Evolutionary conservation across 2,888 invertebrate genomes (phyloP).

Genomic region (Dichetophora obliterata): DNA sequence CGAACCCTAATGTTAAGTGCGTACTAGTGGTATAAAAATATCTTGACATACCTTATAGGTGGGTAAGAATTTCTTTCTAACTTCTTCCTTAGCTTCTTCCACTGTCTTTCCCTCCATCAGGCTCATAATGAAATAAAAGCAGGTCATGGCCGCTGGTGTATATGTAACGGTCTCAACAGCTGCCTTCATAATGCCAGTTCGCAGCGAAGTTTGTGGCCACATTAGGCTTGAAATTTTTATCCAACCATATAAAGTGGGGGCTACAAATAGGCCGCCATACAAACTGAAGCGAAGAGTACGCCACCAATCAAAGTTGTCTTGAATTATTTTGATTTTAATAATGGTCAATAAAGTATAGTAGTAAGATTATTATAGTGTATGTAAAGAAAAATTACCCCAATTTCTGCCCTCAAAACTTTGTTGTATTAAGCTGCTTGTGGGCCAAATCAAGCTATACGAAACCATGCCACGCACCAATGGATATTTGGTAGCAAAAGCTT

Average conservation of each 20-base stretch:
- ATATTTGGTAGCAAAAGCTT: conserved; percentile 61
- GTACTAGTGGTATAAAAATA: background rate
- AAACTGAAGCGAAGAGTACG: conserved; percentile 80
- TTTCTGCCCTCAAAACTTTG: conserved; percentile 78
- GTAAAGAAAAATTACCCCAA: conserved; percentile 70
- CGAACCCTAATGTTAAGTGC: too few species aligned
- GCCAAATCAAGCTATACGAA: conserved; percentile 81
- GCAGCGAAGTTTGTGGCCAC: conserved; percentile 81
- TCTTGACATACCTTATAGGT: conserved; percentile 73
- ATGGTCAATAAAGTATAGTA: background rate
- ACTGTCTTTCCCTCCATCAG: conserved; percentile 78
- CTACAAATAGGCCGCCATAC: conserved; percentile 85
- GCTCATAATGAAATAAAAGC: conserved; percentile 84
- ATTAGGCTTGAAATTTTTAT: conserved; percentile 80
- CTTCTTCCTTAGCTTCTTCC: conserved; percentile 75
- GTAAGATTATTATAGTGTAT: background rate
- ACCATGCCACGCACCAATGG: conserved; percentile 75
- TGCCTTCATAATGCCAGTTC: conserved; percentile 81
- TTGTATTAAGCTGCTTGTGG: conserved; percentile 79
- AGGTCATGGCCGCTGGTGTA: conserved; percentile 81
- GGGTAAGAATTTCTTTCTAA: conserved; percentile 79
- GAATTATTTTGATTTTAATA: background rate
- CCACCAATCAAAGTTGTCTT: conserved; percentile 76
- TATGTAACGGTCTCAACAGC: conserved; percentile 82
- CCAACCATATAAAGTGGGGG: conserved; percentile 86